Percentiles rank a stretch among this genome's conserved stretches.
phyloP scores from a whole-genome alignment of 2,797 vertebrate species.

The Eidolon dupreanum region DNA sequence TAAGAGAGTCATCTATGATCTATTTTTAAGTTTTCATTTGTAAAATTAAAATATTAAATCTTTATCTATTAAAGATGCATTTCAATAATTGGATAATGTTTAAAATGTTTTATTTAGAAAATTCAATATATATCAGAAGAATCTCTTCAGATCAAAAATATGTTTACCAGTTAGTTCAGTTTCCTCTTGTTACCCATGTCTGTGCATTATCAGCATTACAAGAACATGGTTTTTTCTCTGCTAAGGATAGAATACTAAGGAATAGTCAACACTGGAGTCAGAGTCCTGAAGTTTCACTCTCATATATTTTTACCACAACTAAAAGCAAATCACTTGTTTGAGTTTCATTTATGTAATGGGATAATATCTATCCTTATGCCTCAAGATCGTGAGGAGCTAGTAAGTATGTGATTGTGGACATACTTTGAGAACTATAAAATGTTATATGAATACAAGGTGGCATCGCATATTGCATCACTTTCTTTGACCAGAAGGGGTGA shows the following conservation, averaged over 20 bases:
- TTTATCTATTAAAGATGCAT: background rate
- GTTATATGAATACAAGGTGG: background rate
- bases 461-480: background rate
- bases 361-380: background rate
- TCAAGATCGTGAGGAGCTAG: background rate
- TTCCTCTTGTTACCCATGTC: background rate
- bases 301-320: background rate
- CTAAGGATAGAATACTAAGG: background rate
- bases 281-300: background rate
- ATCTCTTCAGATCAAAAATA: background rate
- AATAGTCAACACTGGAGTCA: background rate
- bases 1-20: background rate
- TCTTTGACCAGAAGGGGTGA: background rate
- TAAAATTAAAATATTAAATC: conserved; percentile 31
- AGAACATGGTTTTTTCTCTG: background rate
- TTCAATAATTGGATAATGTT: background rate
- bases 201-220: background rate
- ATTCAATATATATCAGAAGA: background rate
- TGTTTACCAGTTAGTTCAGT: background rate
- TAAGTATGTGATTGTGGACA: background rate
- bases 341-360: background rate
- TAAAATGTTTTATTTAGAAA: conserved; percentile 10
- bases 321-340: background rate
- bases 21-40: conserved; percentile 27
- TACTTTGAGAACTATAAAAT: background rate